Base-by-base conservation (phyloP, 2,113 vertebrate genomes). In the Stercorarius parasiticus region DNA sequence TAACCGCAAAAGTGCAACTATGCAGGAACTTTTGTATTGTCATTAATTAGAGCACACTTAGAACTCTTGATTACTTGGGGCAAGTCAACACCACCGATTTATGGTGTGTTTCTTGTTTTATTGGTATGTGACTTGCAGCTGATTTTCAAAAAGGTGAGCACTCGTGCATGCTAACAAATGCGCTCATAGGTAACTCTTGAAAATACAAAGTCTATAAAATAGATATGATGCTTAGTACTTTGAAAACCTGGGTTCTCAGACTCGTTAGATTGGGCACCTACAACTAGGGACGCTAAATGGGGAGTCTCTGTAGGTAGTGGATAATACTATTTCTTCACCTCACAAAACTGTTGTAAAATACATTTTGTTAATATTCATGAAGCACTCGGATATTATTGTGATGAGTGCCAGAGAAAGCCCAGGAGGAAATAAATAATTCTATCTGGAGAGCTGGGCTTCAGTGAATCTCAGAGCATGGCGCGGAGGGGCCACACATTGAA, bases 401-500 rank as follows among this genome's bases (percentile, higher is more conserved):
- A 64, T 82, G 72, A 95, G 21, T 3, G 3, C 65, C 50, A 64
- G 42, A 78, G 71, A 86, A 97, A 74, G 32, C 71, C 36, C 26
- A 43, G 32, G 61, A 84, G 77, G n/a, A 78, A 94, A 82, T 82
- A 6, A 94, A 38, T 79, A 64, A 82, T 82, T 94, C 78, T 65
- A 0, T 79, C 9, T 77, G 79, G 74, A 66, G 66, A 72, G 70
- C 30, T 91, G 49, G 30, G 34, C 64, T 79, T 93, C 74, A 49
- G 0, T 59, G 73, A 64, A 74, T 47, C 3, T 5, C 12, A 12
- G 21, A 16, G 9, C 2, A 2, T 38, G 47, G 55, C 45, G 29
- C 1, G 0, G n/a, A 81, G 34, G 15, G 10, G 23, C 34, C 49
- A 53, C 20, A 14, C 0, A 0, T 17, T 70, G 59, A 30, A n/a